Evolutionary conservation across 2,113 vertebrate species (phyloP).

Genomic region (Numida meleagris): DNA sequence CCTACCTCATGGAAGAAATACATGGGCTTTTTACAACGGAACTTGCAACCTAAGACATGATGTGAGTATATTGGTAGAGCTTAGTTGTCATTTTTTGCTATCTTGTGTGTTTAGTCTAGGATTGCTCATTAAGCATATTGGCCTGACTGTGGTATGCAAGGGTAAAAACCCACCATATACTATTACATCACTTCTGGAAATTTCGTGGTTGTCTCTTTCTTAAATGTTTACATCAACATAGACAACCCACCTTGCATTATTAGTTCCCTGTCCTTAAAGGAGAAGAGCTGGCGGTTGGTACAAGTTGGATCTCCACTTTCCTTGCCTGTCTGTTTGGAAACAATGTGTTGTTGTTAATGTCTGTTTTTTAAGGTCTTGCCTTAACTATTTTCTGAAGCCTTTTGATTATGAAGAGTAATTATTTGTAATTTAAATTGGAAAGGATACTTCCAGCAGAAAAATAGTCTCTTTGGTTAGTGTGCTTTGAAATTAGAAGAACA

Average conservation of each 20-base stretch:
- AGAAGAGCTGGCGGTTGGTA: neutral
- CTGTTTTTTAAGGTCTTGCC: neutral
- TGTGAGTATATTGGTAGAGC: neutral
- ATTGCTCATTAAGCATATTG: neutral
- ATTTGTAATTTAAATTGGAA: neutral
- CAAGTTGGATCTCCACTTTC: neutral
- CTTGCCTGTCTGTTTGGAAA: neutral
- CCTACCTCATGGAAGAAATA: neutral
- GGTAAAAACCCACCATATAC: neutral
- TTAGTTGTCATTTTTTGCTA: neutral
- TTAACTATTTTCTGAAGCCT: neutral
- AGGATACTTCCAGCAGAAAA: neutral
- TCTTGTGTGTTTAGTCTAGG: neutral
- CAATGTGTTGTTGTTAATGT: neutral
- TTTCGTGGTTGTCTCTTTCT: neutral
- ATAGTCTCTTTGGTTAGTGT: neutral
- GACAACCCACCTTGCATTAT: neutral
- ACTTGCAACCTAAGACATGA: neutral
- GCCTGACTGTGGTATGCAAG: neutral
- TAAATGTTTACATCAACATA: neutral
- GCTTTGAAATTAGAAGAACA: neutral
- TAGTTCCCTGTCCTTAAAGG: neutral
- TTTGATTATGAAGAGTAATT: neutral
- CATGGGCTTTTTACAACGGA: neutral
- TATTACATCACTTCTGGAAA: neutral